Evolutionary conservation across 2,113 vertebrate genomes (phyloP).

Genomic region (Eonycteris spelaea): DNA sequence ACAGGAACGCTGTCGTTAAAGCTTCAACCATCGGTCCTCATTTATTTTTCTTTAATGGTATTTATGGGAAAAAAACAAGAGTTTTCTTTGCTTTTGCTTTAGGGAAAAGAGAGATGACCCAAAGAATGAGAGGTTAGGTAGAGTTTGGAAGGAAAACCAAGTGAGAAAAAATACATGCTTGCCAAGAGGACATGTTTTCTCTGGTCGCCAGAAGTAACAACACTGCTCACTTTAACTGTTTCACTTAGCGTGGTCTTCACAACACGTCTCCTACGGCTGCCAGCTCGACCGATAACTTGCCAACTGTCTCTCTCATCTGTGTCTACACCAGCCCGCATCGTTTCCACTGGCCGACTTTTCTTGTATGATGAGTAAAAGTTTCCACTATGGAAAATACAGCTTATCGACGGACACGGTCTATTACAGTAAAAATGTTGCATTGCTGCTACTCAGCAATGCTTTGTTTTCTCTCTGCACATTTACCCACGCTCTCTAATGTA

Average conservation of each 20-base stretch:
- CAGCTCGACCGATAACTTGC: background rate
- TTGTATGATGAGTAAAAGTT: background rate
- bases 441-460: background rate
- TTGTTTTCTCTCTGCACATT: background rate
- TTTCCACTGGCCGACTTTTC: background rate
- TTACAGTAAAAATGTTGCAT: background rate
- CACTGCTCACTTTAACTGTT: background rate
- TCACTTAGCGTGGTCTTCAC: background rate
- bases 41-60: too few relatives aligned
- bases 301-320: background rate
- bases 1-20: background rate
- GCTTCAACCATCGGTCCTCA: background rate
- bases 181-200: constrained; percentile 28
- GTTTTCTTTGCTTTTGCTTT: background rate
- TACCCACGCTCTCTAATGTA: background rate
- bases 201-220: background rate
- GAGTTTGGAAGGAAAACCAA: constrained; percentile 34
- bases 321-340: background rate
- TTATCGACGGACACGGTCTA: background rate
- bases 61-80: too few relatives aligned
- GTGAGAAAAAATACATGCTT: constrained; percentile 29
- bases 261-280: background rate
- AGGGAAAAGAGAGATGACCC: constrained; percentile 39
- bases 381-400: background rate
- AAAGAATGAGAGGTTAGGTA: background rate